Evolutionary conservation across 2,888 invertebrate species (phyloP), one percentile per base, ranked within the genome.

Genomic region (Sarcophaga variegata): DNA sequence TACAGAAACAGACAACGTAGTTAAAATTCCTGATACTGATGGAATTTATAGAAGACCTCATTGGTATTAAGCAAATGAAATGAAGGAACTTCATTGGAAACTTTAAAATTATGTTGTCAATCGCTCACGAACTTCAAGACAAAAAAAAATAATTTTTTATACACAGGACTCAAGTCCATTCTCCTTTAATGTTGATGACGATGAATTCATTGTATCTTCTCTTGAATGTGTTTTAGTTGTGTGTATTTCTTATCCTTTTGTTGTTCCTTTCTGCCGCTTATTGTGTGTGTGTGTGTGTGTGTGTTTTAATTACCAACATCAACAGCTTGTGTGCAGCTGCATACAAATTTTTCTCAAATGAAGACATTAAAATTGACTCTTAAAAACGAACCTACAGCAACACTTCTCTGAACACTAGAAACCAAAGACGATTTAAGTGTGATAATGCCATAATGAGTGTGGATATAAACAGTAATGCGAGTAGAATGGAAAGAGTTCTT

Each of bases 251-350:
- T 17, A 14, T 54, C 14, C 54, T 14, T 17, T 54, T 54, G 54
- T 54, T 54, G 17, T 54, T 54, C 1, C 17, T 54, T 10, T 37
- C 14, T 14, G 54, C 12, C 17, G 54, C 54, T 54, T 12, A 54
- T 54, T 4, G 12, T 54, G 3, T 49, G 49, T 49, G 3, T 69
- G 20, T 20, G 20, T 20, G 20, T 20, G 67, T 70, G 62, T 75
- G 67, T 70, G 62, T 75, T 75, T 69, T 81, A 75, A 81, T 81
- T 47, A 62, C 63, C 67, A 25, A 37, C 47, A 79, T 63, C 64
- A 45, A 22, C 54, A 60, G 37, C 66, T 59, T 72, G 20, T 49
- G 47, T 85, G 70, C 76, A 77, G 62, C 75, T 86, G 67, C 77
- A 49, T 72, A 72, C 2, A 10, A n/a, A 45, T 27, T 25, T 83